phyloP scores from a whole-genome alignment of 2,797 vertebrate species.

The Sebastes minor region DNA sequence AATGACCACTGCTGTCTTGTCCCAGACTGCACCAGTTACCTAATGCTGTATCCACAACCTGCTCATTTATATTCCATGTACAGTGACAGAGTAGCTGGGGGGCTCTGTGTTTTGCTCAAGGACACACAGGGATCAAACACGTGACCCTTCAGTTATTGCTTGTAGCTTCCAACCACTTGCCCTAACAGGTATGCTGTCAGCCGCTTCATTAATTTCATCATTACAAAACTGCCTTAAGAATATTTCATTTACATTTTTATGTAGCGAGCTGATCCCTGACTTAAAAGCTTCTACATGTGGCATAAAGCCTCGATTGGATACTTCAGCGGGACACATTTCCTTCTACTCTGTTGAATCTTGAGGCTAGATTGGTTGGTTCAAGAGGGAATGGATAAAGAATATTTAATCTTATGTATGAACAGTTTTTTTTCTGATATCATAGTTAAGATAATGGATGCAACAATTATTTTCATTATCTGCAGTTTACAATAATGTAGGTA shows the following conservation, averaged over 20 bases:
- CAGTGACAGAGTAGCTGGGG: not conserved
- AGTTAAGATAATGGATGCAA: not conserved
- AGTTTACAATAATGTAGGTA: no score
- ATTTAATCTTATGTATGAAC: not conserved
- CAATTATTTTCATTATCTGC: no score
- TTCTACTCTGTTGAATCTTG: not conserved
- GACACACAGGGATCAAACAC: slow-evolving; percentile 24
- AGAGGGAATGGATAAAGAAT: not conserved
- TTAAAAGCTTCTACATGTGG: slow-evolving; percentile 7
- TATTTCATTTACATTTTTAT: slow-evolving; percentile 50
- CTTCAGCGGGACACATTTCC: not conserved
- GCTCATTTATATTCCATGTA: slow-evolving; percentile 20
- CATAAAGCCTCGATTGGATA: not conserved
- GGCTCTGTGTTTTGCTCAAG: slow-evolving; percentile 29
- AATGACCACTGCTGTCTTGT: not conserved
- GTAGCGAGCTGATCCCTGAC: slow-evolving; percentile 24
- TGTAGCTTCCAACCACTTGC: slow-evolving; percentile 8
- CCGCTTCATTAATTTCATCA: slow-evolving; percentile 36
- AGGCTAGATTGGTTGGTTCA: not conserved
- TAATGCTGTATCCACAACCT: not conserved
- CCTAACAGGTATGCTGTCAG: slow-evolving; percentile 13
- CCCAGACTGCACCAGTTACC: not conserved
- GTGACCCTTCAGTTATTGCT: slow-evolving; percentile 42
- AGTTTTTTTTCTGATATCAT: not conserved
- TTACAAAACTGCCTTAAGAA: slow-evolving; percentile 28